Percentiles rank a stretch among this genome's conserved stretches.
These are phyloP conservation scores for Octodonta nipae DNA, from an alignment of 2,888 invertebrate genomes.

Conservation along the genomic window DNA sequence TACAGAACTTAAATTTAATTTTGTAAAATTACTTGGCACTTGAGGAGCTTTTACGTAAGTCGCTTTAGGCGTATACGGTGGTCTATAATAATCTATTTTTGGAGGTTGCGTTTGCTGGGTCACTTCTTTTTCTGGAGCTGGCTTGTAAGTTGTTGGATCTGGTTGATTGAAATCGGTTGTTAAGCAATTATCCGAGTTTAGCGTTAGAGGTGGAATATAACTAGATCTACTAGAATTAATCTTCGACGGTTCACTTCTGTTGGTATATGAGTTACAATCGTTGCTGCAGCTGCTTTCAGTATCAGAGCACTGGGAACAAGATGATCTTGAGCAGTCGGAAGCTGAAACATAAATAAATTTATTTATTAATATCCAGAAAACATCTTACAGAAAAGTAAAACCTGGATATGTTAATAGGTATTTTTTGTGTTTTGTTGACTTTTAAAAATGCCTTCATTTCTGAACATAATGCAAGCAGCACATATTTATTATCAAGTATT, in stretches of 20 bases:
- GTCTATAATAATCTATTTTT: constrained; percentile 20
- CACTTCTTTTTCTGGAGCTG: constrained; percentile 13
- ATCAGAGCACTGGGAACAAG: constrained; percentile 51
- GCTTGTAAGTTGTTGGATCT: constrained; percentile 31
- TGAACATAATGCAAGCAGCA: too few relatives aligned
- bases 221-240: constrained; percentile 10
- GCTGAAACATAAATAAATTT: too few relatives aligned
- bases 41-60: constrained; percentile 27
- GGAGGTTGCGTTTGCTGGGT: constrained; percentile 4
- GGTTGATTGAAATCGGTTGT: constrained; percentile 34
- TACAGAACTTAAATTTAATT: constrained; percentile 9
- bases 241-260: constrained; percentile 27
- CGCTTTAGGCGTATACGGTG: constrained; percentile 20
- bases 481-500: too few relatives aligned
- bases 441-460: too few relatives aligned
- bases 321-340: constrained; percentile 59
- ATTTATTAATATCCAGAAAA: too few relatives aligned
- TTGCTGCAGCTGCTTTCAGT: constrained; percentile 32
- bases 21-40: constrained; percentile 23
- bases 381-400: too few relatives aligned
- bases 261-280: constrained; percentile 15
- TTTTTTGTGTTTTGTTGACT: too few relatives aligned
- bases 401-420: too few relatives aligned
- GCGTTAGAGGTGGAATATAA: constrained; percentile 9
- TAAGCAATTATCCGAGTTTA: constrained; percentile 25